These are phyloP conservation scores for Axinella damicornis DNA, from an alignment of 37 sponge, comb jelly and placozoan genomes.

Conservation along the genomic window DNA sequence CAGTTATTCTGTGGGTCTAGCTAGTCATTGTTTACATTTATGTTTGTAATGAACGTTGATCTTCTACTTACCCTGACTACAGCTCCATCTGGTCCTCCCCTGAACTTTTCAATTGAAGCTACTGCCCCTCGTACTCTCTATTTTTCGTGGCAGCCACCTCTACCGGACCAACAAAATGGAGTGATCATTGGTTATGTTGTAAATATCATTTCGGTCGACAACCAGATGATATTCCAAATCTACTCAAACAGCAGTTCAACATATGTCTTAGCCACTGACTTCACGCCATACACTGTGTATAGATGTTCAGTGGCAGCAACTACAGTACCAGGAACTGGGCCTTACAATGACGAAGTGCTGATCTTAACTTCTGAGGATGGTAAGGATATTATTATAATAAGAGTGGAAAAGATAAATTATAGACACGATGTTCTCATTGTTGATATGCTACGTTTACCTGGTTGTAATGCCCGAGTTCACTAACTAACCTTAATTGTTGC, in stretches of 20 bases:
- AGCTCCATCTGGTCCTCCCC: constrained; percentile 34
- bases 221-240: background rate
- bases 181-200: constrained; percentile 26
- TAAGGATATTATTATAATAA: background rate
- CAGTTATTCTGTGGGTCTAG: no score
- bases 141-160: constrained; percentile 28
- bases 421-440: no score
- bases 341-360: constrained; percentile 9
- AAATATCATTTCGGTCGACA: background rate
- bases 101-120: constrained; percentile 5
- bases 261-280: background rate
- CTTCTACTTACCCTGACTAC: background rate
- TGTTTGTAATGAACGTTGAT: background rate
- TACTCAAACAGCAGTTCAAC: background rate
- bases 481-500: no score
- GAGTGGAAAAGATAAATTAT: no score
- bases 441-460: no score
- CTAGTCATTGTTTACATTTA: background rate
- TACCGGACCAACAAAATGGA: constrained; percentile 21
- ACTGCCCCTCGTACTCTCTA: background rate
- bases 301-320: constrained; percentile 32
- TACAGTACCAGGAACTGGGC: constrained; percentile 38
- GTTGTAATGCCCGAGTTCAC: no score
- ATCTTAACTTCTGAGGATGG: constrained; percentile 44
- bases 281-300: constrained; percentile 58